These are phyloP conservation scores for Piliocolobus tephrosceles DNA, from an alignment of 2,113 vertebrate species.

Conservation along the genomic window DNA sequence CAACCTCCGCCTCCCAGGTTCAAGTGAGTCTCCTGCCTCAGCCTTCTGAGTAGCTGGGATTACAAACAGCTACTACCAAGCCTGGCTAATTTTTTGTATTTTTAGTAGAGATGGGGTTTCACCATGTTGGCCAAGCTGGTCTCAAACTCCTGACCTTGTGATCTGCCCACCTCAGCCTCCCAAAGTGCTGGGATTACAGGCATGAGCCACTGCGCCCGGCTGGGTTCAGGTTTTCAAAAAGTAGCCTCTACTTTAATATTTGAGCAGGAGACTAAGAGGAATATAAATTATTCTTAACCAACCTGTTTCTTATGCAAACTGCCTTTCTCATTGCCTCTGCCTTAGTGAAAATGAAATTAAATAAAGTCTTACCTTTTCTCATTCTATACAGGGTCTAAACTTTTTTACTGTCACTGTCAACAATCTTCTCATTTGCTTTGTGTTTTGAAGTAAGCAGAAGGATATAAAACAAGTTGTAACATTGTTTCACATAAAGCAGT, in stretches of 20 bases:
- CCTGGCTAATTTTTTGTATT: too few relatives aligned
- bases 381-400: not conserved
- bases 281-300: not conserved
- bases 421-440: not conserved
- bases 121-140: too few relatives aligned
- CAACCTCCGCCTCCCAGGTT: too few relatives aligned
- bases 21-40: too few relatives aligned
- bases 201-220: too few relatives aligned
- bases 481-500: constrained; percentile 10
- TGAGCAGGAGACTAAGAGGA: not conserved
- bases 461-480: not conserved
- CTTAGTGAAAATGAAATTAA: constrained; percentile 24
- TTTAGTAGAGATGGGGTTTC: too few relatives aligned
- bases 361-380: not conserved
- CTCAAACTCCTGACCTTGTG: too few relatives aligned
- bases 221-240: not conserved
- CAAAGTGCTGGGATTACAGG: too few relatives aligned
- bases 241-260: not conserved
- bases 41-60: too few relatives aligned
- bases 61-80: too few relatives aligned
- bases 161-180: too few relatives aligned
- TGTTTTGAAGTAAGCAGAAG: constrained; percentile 1
- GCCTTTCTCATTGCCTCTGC: not conserved
- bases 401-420: not conserved
- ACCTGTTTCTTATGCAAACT: not conserved